phyloP scores from a whole-genome alignment of 2,888 invertebrate species.

The Azorinus chamasolen region DNA sequence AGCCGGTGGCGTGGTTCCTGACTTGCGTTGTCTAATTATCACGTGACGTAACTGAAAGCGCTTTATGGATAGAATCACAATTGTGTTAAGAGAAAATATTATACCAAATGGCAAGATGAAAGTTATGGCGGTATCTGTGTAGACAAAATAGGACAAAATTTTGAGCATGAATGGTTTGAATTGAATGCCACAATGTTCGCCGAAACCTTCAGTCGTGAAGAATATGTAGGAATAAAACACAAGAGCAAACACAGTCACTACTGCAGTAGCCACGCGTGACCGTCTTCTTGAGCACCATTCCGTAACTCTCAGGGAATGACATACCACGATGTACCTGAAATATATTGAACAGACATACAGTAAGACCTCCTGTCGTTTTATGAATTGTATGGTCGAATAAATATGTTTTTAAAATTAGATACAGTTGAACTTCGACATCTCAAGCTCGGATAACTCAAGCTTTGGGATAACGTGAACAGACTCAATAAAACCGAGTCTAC shows the following conservation, averaged over 20 bases:
- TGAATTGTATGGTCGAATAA: too few species aligned
- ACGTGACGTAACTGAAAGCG: conserved; percentile 33
- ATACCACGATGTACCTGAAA: conserved; percentile 92
- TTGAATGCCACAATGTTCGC: conserved; percentile 39
- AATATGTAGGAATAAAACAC: conserved; percentile 74
- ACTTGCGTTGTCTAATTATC: not conserved
- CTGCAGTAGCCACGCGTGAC: conserved; percentile 63
- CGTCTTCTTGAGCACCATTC: conserved; percentile 70
- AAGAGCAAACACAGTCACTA: conserved; percentile 58
- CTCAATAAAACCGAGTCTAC: too few species aligned
- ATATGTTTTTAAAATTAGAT: too few species aligned
- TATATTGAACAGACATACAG: too few species aligned
- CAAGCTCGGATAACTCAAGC: too few species aligned
- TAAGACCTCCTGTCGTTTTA: too few species aligned
- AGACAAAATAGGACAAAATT: conserved; percentile 67
- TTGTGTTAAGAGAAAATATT: conserved; percentile 72
- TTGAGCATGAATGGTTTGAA: conserved; percentile 54
- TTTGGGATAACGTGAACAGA: too few species aligned
- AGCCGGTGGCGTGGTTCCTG: too few species aligned
- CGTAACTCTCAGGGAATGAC: conserved; percentile 90
- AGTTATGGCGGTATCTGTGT: conserved; percentile 72
- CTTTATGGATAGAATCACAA: conserved; percentile 42
- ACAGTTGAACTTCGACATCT: too few species aligned
- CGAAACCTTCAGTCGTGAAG: conserved; percentile 65
- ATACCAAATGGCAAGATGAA: conserved; percentile 73